Conservation (phyloP, 2,113 vertebrate species). For the Elachura formosa region DNA sequence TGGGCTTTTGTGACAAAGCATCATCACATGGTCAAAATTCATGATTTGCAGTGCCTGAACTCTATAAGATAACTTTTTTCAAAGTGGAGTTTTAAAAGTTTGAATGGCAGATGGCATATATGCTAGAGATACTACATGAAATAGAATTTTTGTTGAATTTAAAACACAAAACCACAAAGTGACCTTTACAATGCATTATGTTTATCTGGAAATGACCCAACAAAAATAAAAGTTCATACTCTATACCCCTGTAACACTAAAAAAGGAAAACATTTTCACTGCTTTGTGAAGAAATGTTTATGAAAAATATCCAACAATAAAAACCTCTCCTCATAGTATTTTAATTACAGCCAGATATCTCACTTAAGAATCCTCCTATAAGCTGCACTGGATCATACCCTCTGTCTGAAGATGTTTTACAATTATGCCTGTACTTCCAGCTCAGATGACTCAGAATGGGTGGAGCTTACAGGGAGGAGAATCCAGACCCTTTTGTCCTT, state of each 20-base stretch:
- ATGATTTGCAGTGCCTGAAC: neutral
- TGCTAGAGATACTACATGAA: neutral
- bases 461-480: neutral
- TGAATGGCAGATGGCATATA: neutral
- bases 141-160: neutral
- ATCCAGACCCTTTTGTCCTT: neutral
- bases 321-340: neutral
- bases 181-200: neutral
- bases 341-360: neutral
- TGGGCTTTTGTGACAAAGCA: neutral
- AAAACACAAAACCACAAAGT: neutral
- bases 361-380: neutral
- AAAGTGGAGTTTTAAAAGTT: neutral
- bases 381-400: neutral
- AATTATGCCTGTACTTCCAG: neutral
- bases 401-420: constrained; percentile 2
- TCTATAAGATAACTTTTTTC: neutral
- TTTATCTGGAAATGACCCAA: neutral
- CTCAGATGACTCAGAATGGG: constrained; percentile 26
- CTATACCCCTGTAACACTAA: neutral
- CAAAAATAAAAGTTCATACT: neutral
- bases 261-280: neutral
- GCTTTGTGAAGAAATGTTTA: neutral
- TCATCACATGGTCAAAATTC: neutral
- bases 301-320: neutral